Base-by-base conservation (phyloP, 2,888 invertebrate genomes). In the Limnephilus rhombicus region DNA sequence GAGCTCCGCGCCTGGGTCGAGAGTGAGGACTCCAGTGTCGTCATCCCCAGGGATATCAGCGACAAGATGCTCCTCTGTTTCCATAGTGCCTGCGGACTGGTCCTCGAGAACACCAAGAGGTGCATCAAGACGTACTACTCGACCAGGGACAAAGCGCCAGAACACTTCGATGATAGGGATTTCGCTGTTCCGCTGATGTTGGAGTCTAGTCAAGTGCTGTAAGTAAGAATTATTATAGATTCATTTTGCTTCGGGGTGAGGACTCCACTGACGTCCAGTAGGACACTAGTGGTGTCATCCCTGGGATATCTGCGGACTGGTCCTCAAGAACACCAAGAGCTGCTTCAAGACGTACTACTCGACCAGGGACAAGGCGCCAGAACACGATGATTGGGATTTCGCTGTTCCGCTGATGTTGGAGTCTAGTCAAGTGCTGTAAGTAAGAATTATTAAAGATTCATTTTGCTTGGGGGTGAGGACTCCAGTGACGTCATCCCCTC, bases 41-140 rank as follows among this genome's bases (percentile, higher is more conserved):
- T 91, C 85, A 95, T 96, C 93, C 96, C 96, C 34, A 95, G 96
- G 94, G 96, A 96, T 94, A 94, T 96, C 93, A 94, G 96, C 68
- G 96, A 97, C 94, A 97, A 97, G 95, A 97, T 97, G 94, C 95
- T 97, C 91, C 96, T 97, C 53, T 94, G 97, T 85, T 98, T 98
- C 94, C 96, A 97, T 94, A 96, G 97, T 94, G 97, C 97, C 88
- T 97, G 97, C 94, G 96, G 97, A 93, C 97, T 96, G 91, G 95
- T 97, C 82, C 94, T 97, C 94, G 97, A 97, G 24, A 96, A 96
- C 90, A 96, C 97, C 0, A 97, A 97, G 94, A 95, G 94, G n/a
- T 97, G 97, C 94, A 97, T 98, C 94, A 96, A 96, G 94, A 96
- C 96, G 92, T 97, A 97, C 95, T 98, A 97, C 94, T 95, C 95